Conservation (phyloP, 2,888 invertebrate genomes). For the Eupithecia abbreviata region DNA sequence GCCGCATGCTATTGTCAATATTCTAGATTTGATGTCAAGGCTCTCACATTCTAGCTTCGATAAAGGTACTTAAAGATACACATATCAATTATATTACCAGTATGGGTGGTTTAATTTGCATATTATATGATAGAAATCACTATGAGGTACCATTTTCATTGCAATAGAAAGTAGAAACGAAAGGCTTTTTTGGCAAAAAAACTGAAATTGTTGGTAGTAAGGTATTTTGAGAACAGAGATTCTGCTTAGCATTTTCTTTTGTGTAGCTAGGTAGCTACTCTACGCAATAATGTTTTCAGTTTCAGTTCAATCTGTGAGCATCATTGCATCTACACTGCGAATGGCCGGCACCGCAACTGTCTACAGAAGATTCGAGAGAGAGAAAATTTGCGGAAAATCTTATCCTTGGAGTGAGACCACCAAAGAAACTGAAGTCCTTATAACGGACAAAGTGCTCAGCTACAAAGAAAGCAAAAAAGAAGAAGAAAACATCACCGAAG, state of each 20-base stretch:
- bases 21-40: slow-evolving; percentile 84
- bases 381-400: slow-evolving; percentile 87
- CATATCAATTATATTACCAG: neutral
- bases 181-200: neutral
- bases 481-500: slow-evolving; percentile 60
- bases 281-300: slow-evolving; percentile 70
- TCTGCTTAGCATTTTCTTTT: neutral
- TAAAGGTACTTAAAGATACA: slow-evolving; percentile 81
- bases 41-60: slow-evolving; percentile 83
- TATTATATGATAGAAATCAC: neutral
- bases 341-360: slow-evolving; percentile 88
- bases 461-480: slow-evolving; percentile 34
- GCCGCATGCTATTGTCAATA: slow-evolving; percentile 86
- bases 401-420: slow-evolving; percentile 87
- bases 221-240: neutral
- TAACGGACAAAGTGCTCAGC: slow-evolving; percentile 43
- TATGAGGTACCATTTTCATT: neutral
- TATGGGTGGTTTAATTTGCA: neutral
- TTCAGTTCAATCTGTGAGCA: slow-evolving; percentile 86
- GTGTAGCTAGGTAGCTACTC: neutral
- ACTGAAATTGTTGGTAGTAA: neutral
- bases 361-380: slow-evolving; percentile 91
- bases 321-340: slow-evolving; percentile 86
- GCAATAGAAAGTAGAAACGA: neutral
- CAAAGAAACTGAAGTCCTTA: slow-evolving; percentile 54